Evolutionary conservation across 2,113 vertebrate genomes (phyloP), one percentile per base, ranked within the genome.

Genomic region (Oreotragus oreotragus): DNA sequence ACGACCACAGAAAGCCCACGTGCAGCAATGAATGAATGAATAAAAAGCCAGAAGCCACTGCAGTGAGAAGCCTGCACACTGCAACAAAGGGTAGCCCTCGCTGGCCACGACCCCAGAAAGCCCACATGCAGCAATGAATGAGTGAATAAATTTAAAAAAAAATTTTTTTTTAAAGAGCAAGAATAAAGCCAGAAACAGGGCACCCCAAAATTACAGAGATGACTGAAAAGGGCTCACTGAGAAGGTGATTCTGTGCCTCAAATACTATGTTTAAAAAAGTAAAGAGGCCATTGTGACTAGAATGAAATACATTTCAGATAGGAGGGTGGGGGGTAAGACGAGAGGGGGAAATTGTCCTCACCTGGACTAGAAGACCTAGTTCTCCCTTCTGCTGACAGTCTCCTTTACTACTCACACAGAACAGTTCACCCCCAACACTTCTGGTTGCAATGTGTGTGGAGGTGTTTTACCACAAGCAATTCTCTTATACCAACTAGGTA

Each of bases 1-100:
- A 12, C 1, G 0, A 39, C 66, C 21, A 1, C 2, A 12, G n/a
- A 70, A 39, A 36, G 66, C 66, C 66, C n/a, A 23, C 1, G 0
- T 70, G n/a, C 66, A 70, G 19, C 66, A 39, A 23, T 39, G 66
- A 66, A n/a, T 66, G 33, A 66, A 66, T 66, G 7, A 28, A 28
- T 30, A 8, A 64, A 64, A 39, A 39, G 19, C 64, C 66, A 70
- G 66, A 70, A 39, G 66, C 66, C 66, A 39, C 66, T 39, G n/a
- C 66, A 70, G 0, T 39, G 66, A 70, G 66, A 39, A 70, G n/a
- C 66, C n/a, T 70, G 66, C 2, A 23, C 66, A 12, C n/a, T 70
- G 66, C n/a, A 70, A 23, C 19, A 70, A 70, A 39, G 17, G 9
- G 33, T n/a, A n/a, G 33, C 33, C 62, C 33, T 66, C 3, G 7